Evolutionary conservation across 2,888 invertebrate species (phyloP), one percentile per base, ranked within the genome.

Genomic region (Ectemnius cavifrons): DNA sequence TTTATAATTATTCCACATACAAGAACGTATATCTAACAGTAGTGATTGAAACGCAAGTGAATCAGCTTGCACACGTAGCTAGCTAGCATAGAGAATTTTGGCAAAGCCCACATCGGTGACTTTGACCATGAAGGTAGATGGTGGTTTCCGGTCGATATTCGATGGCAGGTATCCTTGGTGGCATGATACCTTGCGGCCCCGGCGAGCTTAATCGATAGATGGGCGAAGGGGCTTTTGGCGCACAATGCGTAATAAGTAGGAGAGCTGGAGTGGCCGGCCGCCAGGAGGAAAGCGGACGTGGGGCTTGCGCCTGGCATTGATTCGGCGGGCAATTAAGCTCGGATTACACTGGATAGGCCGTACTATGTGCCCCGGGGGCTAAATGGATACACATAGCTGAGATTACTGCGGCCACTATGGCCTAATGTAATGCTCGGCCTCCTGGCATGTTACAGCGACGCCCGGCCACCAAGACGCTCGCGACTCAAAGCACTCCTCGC

Each of bases 321-420:
- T 88, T 89, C 85, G 85, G 83, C 82, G 82, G 82, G 84, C 86
- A 89, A 89, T 89, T 88, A 88, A 87, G 85, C 87, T 85, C 83
- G 85, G 86, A 88, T 89, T 88, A 87, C 83, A 81, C 82, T 81
- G 82, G 82, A 85, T 85, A 83, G 87, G 84, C 81, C 79, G 81
- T 79, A 80, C 83, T 81, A 80, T 83, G 81, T 84, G 86, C 86
- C 84, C 82, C 73, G 1, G 37, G 78, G 72, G 82, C 86, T 86
- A 88, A 90, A 89, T 90, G 88, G 89, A 89, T 89, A 89, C 87
- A 87, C 89, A 90, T 90, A 84, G 89, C 85, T 86, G 88, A 89
- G 89, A 90, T 90, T 89, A 90, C 88, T 85, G 84, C 67, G 84
- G 85, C 85, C 75, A 84, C 85, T 86, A 84, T 85, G 83, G 84